Evolutionary conservation across 2,888 invertebrate genomes (phyloP).

Genomic region (Neelides folsomi): DNA sequence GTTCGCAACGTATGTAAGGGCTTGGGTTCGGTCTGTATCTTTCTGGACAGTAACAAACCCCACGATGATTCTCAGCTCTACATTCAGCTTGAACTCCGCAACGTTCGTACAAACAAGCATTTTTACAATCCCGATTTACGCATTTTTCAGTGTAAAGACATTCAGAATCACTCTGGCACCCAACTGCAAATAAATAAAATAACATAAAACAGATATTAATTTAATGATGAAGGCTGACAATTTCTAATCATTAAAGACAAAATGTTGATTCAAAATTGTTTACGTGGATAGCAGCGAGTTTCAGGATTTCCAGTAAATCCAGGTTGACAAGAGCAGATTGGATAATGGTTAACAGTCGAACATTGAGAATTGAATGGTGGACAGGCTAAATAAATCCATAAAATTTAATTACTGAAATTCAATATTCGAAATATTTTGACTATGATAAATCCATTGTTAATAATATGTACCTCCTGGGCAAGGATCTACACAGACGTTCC

Average conservation of each 20-base stretch:
- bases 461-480: slow-evolving; percentile 43
- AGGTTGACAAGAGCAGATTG: slow-evolving; percentile 34
- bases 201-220: no score
- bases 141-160: slow-evolving; percentile 71
- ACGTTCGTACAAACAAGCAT: slow-evolving; percentile 63
- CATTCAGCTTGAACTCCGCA: slow-evolving; percentile 71
- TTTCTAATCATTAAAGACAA: no score
- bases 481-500: slow-evolving; percentile 60
- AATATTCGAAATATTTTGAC: no score
- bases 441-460: no score
- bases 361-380: slow-evolving; percentile 5
- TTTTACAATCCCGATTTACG: slow-evolving; percentile 63
- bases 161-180: slow-evolving; percentile 71
- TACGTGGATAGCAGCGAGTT: slow-evolving; percentile 13
- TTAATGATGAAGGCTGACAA: no score
- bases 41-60: slow-evolving; percentile 56
- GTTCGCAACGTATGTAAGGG: slow-evolving; percentile 59
- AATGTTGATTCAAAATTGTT: slow-evolving; percentile 33
- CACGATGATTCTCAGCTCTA: slow-evolving; percentile 54
- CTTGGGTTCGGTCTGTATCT: slow-evolving; percentile 67
- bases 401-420: no score
- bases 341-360: slow-evolving; percentile 19
- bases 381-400: no score
- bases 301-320: slow-evolving; percentile 35
- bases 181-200: slow-evolving; percentile 45